Percentiles rank a stretch among this genome's conserved stretches.
phyloP scores from a whole-genome alignment of 2,888 invertebrate species.

The Amphipyra berbera region DNA sequence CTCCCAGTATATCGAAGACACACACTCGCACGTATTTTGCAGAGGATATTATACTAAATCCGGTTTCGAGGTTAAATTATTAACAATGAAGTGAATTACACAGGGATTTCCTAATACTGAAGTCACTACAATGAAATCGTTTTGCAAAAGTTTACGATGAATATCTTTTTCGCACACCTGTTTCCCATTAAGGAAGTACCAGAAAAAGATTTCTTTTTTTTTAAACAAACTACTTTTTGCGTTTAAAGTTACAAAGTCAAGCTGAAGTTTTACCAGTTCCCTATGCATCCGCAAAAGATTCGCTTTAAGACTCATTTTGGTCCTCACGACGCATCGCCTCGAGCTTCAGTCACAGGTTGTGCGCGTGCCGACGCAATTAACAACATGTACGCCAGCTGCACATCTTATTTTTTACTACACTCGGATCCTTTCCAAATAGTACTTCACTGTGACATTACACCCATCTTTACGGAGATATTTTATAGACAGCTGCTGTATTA shows the following conservation, averaged over 20 bases:
- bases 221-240: too few species aligned
- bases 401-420: constrained; percentile 58
- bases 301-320: constrained; percentile 31
- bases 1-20: constrained; percentile 27
- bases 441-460: constrained; percentile 21
- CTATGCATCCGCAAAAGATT: constrained; percentile 1
- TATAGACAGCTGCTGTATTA: constrained; percentile 30
- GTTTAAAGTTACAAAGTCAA: neutral
- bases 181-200: constrained; percentile 2
- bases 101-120: neutral
- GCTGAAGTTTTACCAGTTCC: constrained; percentile 1
- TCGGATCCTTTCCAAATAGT: constrained; percentile 52
- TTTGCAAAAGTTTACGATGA: constrained; percentile 5
- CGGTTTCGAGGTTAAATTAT: constrained; percentile 46
- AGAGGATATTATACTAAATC: constrained; percentile 36
- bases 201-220: too few species aligned
- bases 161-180: constrained; percentile 20
- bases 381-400: constrained; percentile 66
- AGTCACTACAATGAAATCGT: neutral
- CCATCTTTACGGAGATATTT: constrained; percentile 27
- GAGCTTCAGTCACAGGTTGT: constrained; percentile 50
- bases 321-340: constrained; percentile 2
- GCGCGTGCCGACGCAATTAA: constrained; percentile 71
- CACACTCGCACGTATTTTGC: constrained; percentile 35
- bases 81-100: constrained; percentile 3